phyloP scores from a whole-genome alignment of 92 coral and sea anemone species.

The Scolanthus callimorphus region DNA sequence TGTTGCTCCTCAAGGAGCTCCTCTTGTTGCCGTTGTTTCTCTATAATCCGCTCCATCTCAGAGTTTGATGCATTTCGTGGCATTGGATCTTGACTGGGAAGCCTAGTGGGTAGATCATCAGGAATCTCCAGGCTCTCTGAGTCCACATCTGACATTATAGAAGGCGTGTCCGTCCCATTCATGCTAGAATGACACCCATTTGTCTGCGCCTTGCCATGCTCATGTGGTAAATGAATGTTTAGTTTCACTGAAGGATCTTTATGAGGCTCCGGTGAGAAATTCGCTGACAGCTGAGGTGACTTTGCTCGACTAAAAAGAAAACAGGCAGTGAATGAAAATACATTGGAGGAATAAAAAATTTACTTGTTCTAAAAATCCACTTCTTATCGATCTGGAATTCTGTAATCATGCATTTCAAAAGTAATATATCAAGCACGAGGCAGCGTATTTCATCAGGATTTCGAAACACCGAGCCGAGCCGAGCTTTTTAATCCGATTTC shows the following conservation, averaged over 20 bases:
- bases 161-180: conserved; percentile 10
- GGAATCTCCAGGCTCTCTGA: not conserved
- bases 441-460: no score
- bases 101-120: conserved; percentile 7
- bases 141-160: conserved; percentile 4
- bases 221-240: conserved; percentile 23
- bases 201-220: not conserved
- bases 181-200: not conserved
- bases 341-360: no score
- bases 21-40: conserved; percentile 66
- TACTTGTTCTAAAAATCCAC: no score
- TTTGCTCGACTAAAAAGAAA: conserved; percentile 28
- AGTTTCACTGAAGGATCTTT: conserved; percentile 56
- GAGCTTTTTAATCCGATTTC: no score
- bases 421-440: no score
- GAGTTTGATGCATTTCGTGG: conserved; percentile 40
- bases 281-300: conserved; percentile 62
- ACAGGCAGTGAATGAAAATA: no score
- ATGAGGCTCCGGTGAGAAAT: conserved; percentile 39
- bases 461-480: no score
- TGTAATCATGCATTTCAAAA: no score
- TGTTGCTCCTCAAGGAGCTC: conserved; percentile 68
- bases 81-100: conserved; percentile 4
- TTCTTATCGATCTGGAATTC: no score
- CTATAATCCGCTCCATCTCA: conserved; percentile 48